Evolutionary conservation across 2,888 invertebrate species (phyloP), one percentile per base, ranked within the genome.

Genomic region (Pharmacophagus antenor): DNA sequence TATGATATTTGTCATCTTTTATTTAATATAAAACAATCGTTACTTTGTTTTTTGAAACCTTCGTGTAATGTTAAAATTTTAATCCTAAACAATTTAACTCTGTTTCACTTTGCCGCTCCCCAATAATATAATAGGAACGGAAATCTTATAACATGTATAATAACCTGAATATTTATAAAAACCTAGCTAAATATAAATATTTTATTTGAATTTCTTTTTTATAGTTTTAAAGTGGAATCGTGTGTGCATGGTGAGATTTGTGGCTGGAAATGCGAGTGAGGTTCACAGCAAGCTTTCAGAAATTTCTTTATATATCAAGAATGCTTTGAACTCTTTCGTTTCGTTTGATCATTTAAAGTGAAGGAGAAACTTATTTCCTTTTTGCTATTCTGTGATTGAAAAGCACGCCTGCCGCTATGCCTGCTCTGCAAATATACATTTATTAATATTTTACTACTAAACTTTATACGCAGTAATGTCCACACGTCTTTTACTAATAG

Each of bases 351-450:
- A 46, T 61, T 55, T 55, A 18, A 37, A 59, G 50, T 31, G 42
- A 60, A 60, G 50, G 55, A 56, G 47, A 61, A 61, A 61, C 47
- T 61, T 61, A 56, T 60, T 60, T 60, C 55, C 60, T 23, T 37
- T n/a, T 46, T 51, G 60, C 60, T 27, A 15, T 56, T 56, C 23
- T 27, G 46, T 23, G 55, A 50, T 51, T 60, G 23, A 52, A 61
- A 56, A 55, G 21, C 31, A 50, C 23, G 50, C 42, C 50, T 21
- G 48, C n/a, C 22, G 25, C 25, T 20, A n/a, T 54, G 20, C 42
- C 20, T 27, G 42, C 17, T 22, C 27, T 49, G 50, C 42, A 42
- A 37, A 17, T 56, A 23, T 41, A 6, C 37, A n/a, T 37, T 27
- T 6, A 27, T 27, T 2, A 10, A 5, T 37, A 48, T 23, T 48